Base-by-base conservation (phyloP, 2,113 vertebrate species). In the Callipepla californica region DNA sequence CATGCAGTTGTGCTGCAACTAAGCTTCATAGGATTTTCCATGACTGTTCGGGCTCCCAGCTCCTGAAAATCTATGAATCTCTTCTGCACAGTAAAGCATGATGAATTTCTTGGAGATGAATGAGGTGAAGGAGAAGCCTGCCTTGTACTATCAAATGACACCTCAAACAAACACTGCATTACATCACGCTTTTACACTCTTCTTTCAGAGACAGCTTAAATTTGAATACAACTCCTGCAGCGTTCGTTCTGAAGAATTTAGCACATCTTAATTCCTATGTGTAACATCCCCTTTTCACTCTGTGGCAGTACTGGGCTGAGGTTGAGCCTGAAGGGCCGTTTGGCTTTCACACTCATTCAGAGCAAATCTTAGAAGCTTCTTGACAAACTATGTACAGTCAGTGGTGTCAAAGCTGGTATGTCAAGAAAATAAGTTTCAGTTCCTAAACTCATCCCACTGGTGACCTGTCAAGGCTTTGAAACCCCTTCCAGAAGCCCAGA, bases 361-460 rank as follows among this genome's bases (percentile, higher is more conserved):
- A 78, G 79, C 22, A 89, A 85, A 93, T 58, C 80, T 96, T 78
- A 80, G 84, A 87, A 94, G 67, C 81, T 88, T 88, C 84, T 79
- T 92, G 93, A 96, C 89, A 90, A 81, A 96, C 63, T 92, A 82
- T 0, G 0, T 38, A 61, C 89, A 89, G 92, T 92, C 94, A 78
- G 50, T 65, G n/a, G 51, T 87, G 73, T 84, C 72, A 94, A 84
- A 75, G 30, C 69, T 72, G 77, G 80, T 62, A 88, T 69, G 90
- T 90, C 95, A 96, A 34, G 75, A 84, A 96, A 92, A 95, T 94
- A 92, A 87, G 91, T 95, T 95, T 96, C 75, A 70, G 74, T 87
- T 84, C 93, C 92, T 92, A 87, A 95, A 95, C 89, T 92, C 87
- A 81, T 95, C 86, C 88, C 82, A 92, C 63, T 79, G 89, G 92